phyloP scores from a whole-genome alignment of 2,797 vertebrate genomes.

The Clarias fuscus region DNA sequence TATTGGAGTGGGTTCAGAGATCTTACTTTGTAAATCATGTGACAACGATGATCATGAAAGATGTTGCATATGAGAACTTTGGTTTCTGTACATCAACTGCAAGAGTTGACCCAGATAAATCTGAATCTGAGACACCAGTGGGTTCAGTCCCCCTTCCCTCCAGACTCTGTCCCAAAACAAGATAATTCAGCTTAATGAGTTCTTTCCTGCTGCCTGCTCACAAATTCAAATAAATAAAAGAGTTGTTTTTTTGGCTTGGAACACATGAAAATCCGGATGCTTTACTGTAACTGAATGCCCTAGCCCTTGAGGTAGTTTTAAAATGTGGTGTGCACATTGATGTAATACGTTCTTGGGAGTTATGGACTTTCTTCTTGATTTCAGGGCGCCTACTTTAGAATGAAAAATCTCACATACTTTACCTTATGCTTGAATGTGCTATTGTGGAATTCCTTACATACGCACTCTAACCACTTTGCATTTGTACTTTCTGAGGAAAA shows the following conservation, averaged over 20 bases:
- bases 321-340: not conserved
- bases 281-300: conserved; percentile 31
- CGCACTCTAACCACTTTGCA: not conserved
- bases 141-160: conserved; percentile 31
- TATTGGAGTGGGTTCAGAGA: not conserved
- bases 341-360: not conserved
- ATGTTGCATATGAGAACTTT: not conserved
- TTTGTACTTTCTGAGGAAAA: not conserved
- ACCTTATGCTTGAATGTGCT: not conserved
- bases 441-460: not conserved
- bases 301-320: conserved; percentile 29
- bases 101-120: conserved; percentile 14
- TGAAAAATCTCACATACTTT: not conserved
- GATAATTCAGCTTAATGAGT: conserved; percentile 66
- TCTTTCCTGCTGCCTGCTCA: conserved; percentile 63
- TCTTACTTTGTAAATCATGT: not conserved
- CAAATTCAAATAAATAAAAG: conserved; percentile 63
- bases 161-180: conserved; percentile 60
- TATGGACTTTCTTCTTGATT: not conserved
- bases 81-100: not conserved
- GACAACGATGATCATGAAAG: not conserved
- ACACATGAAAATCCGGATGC: conserved; percentile 24
- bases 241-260: conserved; percentile 41
- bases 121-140: not conserved
- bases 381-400: not conserved